Conservation (phyloP, 2,888 invertebrate species). For the Antheraea assamensis region DNA sequence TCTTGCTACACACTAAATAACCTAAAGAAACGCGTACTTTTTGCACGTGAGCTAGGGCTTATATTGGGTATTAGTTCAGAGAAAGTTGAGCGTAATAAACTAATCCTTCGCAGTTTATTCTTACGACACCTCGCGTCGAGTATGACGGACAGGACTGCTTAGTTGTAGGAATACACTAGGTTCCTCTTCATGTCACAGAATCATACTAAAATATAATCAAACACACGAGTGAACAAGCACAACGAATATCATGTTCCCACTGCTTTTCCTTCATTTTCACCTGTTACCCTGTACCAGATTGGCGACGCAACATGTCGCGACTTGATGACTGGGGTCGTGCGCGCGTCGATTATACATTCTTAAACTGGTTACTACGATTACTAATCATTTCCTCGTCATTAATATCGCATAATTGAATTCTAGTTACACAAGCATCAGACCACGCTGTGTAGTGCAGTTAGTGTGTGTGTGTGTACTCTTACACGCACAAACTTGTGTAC, state of each 20-base stretch:
- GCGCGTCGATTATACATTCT: neutral
- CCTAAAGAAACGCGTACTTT: neutral
- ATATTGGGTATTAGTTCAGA: neutral
- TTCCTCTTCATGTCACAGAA: neutral
- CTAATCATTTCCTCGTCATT: slow-evolving; percentile 4
- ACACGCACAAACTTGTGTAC: neutral
- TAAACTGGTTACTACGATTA: neutral
- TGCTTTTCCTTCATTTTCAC: too few species aligned
- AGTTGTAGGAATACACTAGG: neutral
- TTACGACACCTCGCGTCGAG: neutral
- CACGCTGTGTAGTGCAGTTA: neutral
- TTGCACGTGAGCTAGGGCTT: neutral
- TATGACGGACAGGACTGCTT: neutral
- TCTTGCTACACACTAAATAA: neutral
- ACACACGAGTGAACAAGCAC: too few species aligned
- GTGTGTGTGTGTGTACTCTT: neutral
- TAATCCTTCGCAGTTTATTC: neutral
- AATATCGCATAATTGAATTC: neutral
- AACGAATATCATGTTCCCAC: too few species aligned
- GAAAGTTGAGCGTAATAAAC: too few species aligned
- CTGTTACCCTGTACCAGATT: too few species aligned
- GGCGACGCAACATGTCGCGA: neutral
- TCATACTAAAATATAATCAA: neutral
- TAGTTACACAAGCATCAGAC: neutral
- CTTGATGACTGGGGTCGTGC: neutral